A percentile compares a stretch with the other conserved stretches of the same genome.
phyloP scores from a whole-genome alignment of 2,113 vertebrate genomes.

The Pseudopipra pipra region DNA sequence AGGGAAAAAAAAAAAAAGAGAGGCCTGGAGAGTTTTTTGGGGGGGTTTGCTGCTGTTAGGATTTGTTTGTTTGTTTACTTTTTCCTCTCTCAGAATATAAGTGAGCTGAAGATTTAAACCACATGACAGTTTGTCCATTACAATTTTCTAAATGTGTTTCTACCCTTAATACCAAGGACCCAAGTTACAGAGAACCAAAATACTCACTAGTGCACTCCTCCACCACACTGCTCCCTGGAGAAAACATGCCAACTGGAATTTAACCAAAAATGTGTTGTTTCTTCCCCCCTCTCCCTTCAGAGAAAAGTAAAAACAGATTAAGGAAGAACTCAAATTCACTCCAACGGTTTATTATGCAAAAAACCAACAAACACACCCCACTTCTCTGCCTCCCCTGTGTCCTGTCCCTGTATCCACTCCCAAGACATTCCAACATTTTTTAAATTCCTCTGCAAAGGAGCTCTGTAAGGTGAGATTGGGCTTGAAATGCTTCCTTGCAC shows the following conservation, averaged over 20 bases:
- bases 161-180: not conserved
- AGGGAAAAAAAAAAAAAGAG: not conserved
- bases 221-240: not conserved
- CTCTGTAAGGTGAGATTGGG: slow-evolving; percentile 27
- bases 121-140: not conserved
- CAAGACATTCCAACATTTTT: slow-evolving; percentile 63
- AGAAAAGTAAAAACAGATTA: slow-evolving; percentile 47
- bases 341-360: not conserved
- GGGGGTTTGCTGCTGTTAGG: not conserved
- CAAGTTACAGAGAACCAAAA: not conserved
- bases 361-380: slow-evolving; percentile 19
- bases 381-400: slow-evolving; percentile 7
- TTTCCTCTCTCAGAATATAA: not conserved
- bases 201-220: not conserved
- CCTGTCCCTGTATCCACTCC: slow-evolving; percentile 30
- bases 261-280: slow-evolving; percentile 44
- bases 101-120: not conserved
- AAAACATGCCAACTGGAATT: slow-evolving; percentile 42
- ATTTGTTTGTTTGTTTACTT: not conserved
- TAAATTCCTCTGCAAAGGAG: slow-evolving; percentile 23
- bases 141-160: not conserved
- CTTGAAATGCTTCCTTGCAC: not conserved
- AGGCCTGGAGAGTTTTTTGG: not conserved
- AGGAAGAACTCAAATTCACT: slow-evolving; percentile 21
- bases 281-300: slow-evolving; percentile 9